Percentiles rank a stretch among this genome's conserved stretches.
Conservation (phyloP, 2,113 vertebrate species). For the Bothrops jararaca region DNA sequence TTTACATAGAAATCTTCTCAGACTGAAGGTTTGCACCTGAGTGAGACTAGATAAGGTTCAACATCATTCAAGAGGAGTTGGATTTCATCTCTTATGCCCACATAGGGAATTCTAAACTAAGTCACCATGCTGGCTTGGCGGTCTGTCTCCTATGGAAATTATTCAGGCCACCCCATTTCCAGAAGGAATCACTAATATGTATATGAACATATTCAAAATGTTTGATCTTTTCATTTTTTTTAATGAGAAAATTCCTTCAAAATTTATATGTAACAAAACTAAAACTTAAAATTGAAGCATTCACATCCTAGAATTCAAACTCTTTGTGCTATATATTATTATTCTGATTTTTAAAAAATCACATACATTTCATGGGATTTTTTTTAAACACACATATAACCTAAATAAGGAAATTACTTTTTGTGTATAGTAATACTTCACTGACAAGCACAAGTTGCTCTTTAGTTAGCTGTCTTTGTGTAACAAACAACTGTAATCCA, state of each 20-base stretch:
- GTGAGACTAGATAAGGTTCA: background rate
- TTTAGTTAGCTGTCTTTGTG: background rate
- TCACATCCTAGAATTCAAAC: background rate
- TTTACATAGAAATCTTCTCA: background rate
- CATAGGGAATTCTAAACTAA: background rate
- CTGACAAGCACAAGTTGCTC: background rate
- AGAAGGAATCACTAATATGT: background rate
- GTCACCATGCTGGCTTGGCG: no score
- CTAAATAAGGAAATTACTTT: background rate
- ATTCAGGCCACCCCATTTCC: background rate
- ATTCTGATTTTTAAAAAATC: background rate
- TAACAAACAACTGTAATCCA: background rate
- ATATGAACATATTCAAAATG: background rate
- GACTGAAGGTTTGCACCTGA: background rate
- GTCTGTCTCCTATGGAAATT: background rate
- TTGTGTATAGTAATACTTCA: background rate
- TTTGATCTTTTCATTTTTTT: background rate
- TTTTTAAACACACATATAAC: background rate
- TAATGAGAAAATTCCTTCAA: background rate
- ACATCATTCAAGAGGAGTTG: background rate
- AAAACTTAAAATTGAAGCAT: background rate
- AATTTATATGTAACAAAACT: background rate
- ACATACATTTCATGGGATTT: background rate
- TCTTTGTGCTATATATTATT: background rate
- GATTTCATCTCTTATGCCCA: background rate